Percentiles rank a stretch among this genome's conserved stretches.
These are phyloP conservation scores for Sylvicola fuscatus DNA, from an alignment of 2,888 invertebrate species.

Conservation along the genomic window DNA sequence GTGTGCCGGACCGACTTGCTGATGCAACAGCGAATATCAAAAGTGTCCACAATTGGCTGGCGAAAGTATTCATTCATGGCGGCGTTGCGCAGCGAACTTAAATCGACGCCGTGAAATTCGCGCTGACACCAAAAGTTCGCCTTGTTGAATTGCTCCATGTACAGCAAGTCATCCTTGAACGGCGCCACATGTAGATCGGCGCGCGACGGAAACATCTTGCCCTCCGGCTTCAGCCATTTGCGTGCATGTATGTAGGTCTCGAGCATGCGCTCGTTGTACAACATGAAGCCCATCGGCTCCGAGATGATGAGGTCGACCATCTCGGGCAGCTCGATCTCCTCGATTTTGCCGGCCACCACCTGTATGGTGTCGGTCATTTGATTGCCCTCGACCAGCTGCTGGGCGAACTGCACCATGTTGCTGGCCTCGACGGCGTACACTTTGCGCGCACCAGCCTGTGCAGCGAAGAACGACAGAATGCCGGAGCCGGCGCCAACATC, in stretches of 20 bases:
- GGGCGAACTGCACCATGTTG: conserved; percentile 96
- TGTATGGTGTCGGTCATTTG: conserved; percentile 69
- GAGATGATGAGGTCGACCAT: conserved; percentile 93
- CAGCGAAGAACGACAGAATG: conserved; percentile 94
- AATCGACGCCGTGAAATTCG: conserved; percentile 93
- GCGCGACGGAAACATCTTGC: conserved; percentile 93
- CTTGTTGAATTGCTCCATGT: conserved; percentile 95
- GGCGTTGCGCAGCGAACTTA: conserved; percentile 74
- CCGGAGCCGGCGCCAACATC: conserved; percentile 99
- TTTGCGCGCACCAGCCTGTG: conserved; percentile 89
- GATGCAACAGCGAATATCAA: conserved; percentile 93
- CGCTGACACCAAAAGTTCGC: conserved; percentile 98
- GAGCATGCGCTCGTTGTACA: conserved; percentile 97
- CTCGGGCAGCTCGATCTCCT: conserved; percentile 91
- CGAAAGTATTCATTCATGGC: conserved; percentile 95
- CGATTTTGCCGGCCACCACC: conserved; percentile 94
- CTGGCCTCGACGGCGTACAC: conserved; percentile 98
- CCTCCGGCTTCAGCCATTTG: conserved; percentile 84
- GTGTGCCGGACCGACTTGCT: conserved; percentile 82
- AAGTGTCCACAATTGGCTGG: conserved; percentile 96
- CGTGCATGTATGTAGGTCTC: conserved; percentile 97
- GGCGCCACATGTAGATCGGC: conserved; percentile 96
- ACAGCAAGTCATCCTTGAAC: conserved; percentile 91
- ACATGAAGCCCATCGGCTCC: conserved; percentile 99
- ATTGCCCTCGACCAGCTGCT: conserved; percentile 75